Conservation (phyloP, 2,888 invertebrate genomes). For the Selenia dentaria region DNA sequence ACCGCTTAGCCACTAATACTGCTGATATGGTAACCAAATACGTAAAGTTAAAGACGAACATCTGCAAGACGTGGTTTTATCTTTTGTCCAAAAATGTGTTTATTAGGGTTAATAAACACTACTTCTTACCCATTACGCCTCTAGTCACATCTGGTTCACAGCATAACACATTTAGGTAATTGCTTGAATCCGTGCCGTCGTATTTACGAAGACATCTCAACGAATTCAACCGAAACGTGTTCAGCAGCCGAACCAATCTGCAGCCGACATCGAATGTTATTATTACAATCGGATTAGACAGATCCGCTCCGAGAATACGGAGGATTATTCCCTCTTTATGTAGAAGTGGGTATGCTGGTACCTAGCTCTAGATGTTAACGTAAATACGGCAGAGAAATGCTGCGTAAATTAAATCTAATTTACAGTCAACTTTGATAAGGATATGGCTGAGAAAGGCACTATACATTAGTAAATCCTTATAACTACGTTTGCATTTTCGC, state of each 20-base stretch:
- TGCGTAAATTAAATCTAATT: neutral
- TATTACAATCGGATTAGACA: conserved; percentile 23
- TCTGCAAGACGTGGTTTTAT: too few species aligned
- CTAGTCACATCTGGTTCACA: too few species aligned
- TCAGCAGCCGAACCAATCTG: conserved; percentile 9
- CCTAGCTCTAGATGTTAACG: conserved; percentile 6
- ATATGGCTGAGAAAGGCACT: neutral
- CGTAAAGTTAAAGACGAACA: too few species aligned
- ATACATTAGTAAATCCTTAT: too few species aligned
- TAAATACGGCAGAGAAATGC: conserved; percentile 6
- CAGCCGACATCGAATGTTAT: conserved; percentile 14
- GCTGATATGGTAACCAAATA: too few species aligned
- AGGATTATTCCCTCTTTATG: conserved; percentile 14
- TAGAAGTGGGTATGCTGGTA: conserved; percentile 7
- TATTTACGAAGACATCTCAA: conserved; percentile 4
- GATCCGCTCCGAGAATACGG: conserved; percentile 15
- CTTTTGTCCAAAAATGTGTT: too few species aligned
- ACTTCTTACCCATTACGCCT: too few species aligned
- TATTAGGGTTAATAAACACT: too few species aligned
- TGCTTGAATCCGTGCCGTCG: neutral
- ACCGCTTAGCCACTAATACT: too few species aligned
- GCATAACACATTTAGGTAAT: too few species aligned
- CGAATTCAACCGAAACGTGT: conserved; percentile 6
- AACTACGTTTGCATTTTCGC: too few species aligned
- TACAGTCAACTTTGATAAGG: neutral